Conservation (phyloP, 53 echinoderm and acorn worm species). For the Apostichopus leukothele region DNA sequence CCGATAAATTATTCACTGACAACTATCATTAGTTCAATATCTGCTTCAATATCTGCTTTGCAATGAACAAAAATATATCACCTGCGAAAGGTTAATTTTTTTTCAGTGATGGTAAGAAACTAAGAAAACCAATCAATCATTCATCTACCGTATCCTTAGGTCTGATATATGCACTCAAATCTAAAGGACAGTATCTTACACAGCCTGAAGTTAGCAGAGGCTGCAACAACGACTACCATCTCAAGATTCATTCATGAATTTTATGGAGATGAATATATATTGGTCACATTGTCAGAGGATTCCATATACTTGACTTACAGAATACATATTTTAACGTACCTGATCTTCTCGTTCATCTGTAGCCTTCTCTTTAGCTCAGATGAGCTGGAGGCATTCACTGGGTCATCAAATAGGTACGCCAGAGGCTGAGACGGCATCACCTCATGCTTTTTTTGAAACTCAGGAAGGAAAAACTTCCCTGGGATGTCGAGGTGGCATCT, state of each 20-base stretch:
- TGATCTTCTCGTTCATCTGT: conserved; percentile 96
- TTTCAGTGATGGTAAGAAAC: too few species aligned
- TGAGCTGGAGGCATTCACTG: conserved; percentile 65
- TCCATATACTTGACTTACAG: too few species aligned
- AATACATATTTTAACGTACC: conserved; percentile 41
- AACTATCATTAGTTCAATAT: too few species aligned
- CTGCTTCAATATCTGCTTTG: too few species aligned
- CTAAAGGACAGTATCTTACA: too few species aligned
- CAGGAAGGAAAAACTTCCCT: conserved; percentile 70
- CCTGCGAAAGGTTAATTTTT: too few species aligned
- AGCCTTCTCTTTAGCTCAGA: conserved; percentile 85
- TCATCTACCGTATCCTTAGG: too few species aligned
- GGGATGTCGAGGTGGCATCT: conserved; percentile 80
- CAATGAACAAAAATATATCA: too few species aligned
- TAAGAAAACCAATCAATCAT: too few species aligned
- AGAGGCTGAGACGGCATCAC: conserved; percentile 52
- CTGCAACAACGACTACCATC: neutral
- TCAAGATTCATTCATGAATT: neutral
- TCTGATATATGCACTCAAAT: too few species aligned
- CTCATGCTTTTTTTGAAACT: conserved; percentile 48
- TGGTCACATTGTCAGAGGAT: too few species aligned
- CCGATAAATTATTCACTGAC: too few species aligned
- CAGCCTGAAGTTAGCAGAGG: neutral
- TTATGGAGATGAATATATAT: neutral
- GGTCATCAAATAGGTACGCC: conserved; percentile 74